Evolutionary conservation across 2,888 invertebrate species (phyloP), one percentile per base, ranked within the genome.

Genomic region (Melinaea marsaeus): DNA sequence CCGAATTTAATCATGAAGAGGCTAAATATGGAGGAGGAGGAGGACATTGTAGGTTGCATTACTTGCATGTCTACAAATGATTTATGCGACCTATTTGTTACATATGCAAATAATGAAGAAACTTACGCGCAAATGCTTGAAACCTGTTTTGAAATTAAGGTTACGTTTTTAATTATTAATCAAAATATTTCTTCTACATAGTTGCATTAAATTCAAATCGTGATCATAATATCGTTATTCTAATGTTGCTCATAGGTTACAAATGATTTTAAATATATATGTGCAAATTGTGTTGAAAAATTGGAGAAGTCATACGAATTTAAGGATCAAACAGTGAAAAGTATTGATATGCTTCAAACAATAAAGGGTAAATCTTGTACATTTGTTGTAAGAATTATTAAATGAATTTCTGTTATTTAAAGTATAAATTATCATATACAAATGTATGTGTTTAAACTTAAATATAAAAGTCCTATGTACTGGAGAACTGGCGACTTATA

Each of bases 61-160:
- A 85, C 86, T 79, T 90, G 90, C 79, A 86, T 87, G 87, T 80
- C 83, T 77, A 84, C 86, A 61, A 86, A 76, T 64, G 84, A 88
- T 85, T 87, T 90, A 81, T 85, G 84, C 84, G 85, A 90, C 88
- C 87, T 90, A 80, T 90, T 88, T 88, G 85, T 84, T 84, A 75
- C 80, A 69, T 85, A 85, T 69, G 79, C 82, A 54, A 86, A 86
- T 64, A 85, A 86, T 74, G 82, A 82, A 73, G 84, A 88, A 77
- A 85, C 84, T 75, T 90, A 86, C 72, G 85, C 86, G 48, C 84
- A 84, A 79, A 82, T 88, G 81, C 84, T 89, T 83, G 83, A 88
- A 84, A 85, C 83, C 78, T 89, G 88, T 79, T 88, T 86, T 71
- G 84, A 84, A 72, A 76, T 89, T 63, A 85, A 86, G 87, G 89